Evolutionary conservation across 2,888 invertebrate species (phyloP), one percentile per base, ranked within the genome.

Genomic region (Neoscelio sp.): DNA sequence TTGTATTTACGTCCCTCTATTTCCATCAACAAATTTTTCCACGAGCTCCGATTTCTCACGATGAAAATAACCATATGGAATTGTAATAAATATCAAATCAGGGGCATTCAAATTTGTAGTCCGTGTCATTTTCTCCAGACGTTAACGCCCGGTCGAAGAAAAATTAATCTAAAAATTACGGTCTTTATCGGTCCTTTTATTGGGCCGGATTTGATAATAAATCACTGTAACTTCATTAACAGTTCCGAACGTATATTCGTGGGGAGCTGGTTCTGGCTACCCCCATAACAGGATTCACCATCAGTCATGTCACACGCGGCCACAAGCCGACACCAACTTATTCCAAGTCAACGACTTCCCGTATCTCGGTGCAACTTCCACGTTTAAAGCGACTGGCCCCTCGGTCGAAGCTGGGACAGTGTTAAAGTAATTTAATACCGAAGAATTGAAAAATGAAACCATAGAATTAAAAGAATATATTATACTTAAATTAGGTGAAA

Each of bases 221-320:
- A 54, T 54, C 54, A 54, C 20, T 5, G 54, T 8, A 13, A 10
- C 38, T 54, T 54, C 38, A 38, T 54, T 38, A 54, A 54, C 38
- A 54, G 38, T 54, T 54, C 38, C 1, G 35, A 10, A 23, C 23
- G 54, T 23, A 15, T 13, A 35, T 38, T 54, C 20, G 23, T 38
- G 20, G 23, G 12, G 8, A 18, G 7, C 8, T 38, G 30, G 35
- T 23, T 6, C 7, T 54, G 18, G n/a, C 13, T 54, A 54, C 23
- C 38, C 52, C 13, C 38, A 54, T 38, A 18, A 42, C 23, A 38
- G 35, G 8, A 33, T 23, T 13, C 2, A 38, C 38, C 54, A 54
- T 54, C 52, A 54, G 52, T 54, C 52, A 35, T 54, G 52, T 54
- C 52, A 20, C 8, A 5, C 23, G 20, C 33, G 50, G 50, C 26